Evolutionary conservation across 2,888 invertebrate genomes (phyloP), one percentile per base, ranked within the genome.

Genomic region (Troglohyphantes excavatus): DNA sequence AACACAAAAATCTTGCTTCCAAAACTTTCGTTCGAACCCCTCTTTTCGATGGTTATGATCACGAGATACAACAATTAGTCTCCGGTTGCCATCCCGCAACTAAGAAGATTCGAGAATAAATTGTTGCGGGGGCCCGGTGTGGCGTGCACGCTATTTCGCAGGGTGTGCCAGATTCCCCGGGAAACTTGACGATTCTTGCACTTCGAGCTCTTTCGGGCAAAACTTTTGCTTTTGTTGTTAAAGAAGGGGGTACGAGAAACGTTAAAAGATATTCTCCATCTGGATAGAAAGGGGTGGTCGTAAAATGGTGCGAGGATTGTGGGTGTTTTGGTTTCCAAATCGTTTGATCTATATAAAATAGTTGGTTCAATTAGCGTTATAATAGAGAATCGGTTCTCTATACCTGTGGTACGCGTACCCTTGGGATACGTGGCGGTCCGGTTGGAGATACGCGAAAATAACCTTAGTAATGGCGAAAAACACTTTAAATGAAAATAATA

Each of bases 41-140:
- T 17, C 75, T 27, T 6, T 21, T 21, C 63, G 70, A 78, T 86
- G 85, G 76, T 78, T 70, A 78, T 29, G 76, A 78, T 86, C 85
- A 86, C 85, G 85, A 39, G 68, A 86, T 86, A 59, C 67, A 39
- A 73, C 85, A 86, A 86, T 86, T 78, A 86, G 85, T 61, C 78
- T 70, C 85, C 17, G 21, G 81, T 82, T 82, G 39, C 75, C 61
- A 17, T 26, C 61, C 26, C 2, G 5, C n/a, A n/a, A 21, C 21
- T 33, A 61, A 39, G 39, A 68, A 70, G 39, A 61, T 43, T 86
- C 21, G 53, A 43, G 70, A 86, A 78, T 84, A 84, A 84, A 84
- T 84, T 75, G 84, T 75, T 53, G 53, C 63, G 13, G 65, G 46
- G 53, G 23, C 65, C 27, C 26, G 29, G 21, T 84, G 29, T 84